Percentiles rank a stretch among this genome's conserved stretches.
Evolutionary conservation across 2,797 vertebrate species (phyloP).

Genomic region (Anas flavirostris): DNA sequence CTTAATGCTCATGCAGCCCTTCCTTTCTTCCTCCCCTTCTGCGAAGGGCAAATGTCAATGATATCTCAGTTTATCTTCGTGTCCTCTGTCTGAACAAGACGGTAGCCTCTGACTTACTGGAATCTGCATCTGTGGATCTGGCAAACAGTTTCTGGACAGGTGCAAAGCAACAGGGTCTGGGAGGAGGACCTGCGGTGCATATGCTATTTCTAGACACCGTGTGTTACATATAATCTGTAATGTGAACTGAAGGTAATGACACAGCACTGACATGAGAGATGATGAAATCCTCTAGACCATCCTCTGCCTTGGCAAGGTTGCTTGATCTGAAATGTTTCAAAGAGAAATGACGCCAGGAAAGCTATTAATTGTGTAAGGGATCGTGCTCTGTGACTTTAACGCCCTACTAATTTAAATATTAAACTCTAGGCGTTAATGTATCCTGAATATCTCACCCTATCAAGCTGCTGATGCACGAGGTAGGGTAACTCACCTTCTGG

Average conservation of each 20-base stretch:
- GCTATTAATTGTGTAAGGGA: not conserved
- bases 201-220: not conserved
- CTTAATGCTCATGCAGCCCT: not conserved
- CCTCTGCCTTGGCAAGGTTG: not conserved
- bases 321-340: not conserved
- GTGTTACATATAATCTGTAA: not conserved
- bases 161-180: not conserved
- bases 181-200: not conserved
- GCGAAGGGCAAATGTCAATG: not conserved
- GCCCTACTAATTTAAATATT: rapidly evolving
- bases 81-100: not conserved
- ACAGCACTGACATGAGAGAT: not conserved
- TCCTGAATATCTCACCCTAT: not conserved
- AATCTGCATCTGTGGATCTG: not conserved
- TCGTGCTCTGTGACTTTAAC: not conserved
- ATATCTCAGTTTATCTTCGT: not conserved
- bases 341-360: not conserved
- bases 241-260: not conserved
- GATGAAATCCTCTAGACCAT: not conserved
- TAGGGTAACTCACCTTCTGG: not conserved
- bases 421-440: not conserved
- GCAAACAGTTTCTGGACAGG: slow-evolving; percentile 8
- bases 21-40: not conserved
- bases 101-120: not conserved
- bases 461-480: not conserved